These are phyloP conservation scores for Oikopleura dioica DNA, from an alignment of 23 tunicate species.

Conservation along the genomic window DNA sequence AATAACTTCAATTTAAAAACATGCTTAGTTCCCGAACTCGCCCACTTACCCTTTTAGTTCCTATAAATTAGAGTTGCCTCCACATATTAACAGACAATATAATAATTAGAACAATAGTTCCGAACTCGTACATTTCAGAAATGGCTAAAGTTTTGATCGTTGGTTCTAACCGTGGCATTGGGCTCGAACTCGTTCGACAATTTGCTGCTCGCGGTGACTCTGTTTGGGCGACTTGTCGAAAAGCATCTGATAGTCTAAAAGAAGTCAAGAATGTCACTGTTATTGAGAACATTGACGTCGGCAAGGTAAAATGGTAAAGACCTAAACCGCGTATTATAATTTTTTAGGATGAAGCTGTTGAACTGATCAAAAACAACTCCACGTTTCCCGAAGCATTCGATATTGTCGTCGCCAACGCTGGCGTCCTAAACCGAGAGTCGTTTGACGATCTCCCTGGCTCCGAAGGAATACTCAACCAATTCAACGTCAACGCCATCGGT, in stretches of 20 bases:
- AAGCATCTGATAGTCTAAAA: neutral
- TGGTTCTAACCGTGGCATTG: conserved; percentile 17
- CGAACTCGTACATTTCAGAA: too few relatives aligned
- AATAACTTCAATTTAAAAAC: too few relatives aligned
- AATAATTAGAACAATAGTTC: too few relatives aligned
- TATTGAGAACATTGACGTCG: neutral
- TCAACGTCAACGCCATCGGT: neutral
- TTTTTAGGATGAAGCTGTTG: neutral
- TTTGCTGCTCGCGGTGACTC: neutral
- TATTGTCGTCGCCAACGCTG: neutral
- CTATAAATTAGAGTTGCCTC: too few relatives aligned
- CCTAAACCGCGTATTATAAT: too few relatives aligned
- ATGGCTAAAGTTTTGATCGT: conserved; percentile 12
- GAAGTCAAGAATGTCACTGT: neutral
- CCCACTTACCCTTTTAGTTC: too few relatives aligned
- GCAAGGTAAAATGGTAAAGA: too few relatives aligned
- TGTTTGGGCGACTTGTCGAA: neutral
- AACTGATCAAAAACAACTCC: neutral
- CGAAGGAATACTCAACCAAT: neutral
- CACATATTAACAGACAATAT: too few relatives aligned
- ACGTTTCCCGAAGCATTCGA: neutral
- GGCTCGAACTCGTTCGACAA: conserved; percentile 19
- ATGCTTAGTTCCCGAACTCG: too few relatives aligned
- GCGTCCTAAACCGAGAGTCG: neutral
- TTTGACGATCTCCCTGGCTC: neutral